A percentile compares a stretch with the other conserved stretches of the same genome.
phyloP scores from a whole-genome alignment of 2,888 invertebrate species.

The Bhutanitis thaidina region DNA sequence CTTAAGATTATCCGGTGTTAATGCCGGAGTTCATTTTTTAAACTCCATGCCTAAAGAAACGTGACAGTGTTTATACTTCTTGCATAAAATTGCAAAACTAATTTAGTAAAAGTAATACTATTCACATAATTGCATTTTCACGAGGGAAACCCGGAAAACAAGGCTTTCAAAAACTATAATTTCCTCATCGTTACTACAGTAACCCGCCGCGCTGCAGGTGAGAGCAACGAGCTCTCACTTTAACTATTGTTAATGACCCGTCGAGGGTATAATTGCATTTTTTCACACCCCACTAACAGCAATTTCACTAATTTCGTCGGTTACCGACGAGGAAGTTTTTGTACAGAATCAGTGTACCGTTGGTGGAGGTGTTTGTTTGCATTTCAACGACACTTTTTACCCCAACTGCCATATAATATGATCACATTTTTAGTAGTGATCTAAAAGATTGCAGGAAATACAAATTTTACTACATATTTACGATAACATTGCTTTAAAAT shows the following conservation, averaged over 20 bases:
- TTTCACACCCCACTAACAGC: slow-evolving; percentile 65
- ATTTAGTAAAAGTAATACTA: background rate
- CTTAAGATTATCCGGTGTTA: no score
- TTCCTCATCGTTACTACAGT: slow-evolving; percentile 28
- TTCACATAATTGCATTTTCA: slow-evolving; percentile 17
- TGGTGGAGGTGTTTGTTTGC: slow-evolving; percentile 7
- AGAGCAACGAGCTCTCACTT: slow-evolving; percentile 34
- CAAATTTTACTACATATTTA: no score
- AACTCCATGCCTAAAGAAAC: no score
- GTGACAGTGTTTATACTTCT: no score
- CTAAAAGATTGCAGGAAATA: no score
- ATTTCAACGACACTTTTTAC: background rate
- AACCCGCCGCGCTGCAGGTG: slow-evolving; percentile 25
- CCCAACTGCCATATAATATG: no score
- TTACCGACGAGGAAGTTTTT: slow-evolving; percentile 38
- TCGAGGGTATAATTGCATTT: slow-evolving; percentile 69
- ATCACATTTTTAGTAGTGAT: no score
- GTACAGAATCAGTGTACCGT: slow-evolving; percentile 23
- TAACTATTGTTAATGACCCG: slow-evolving; percentile 75
- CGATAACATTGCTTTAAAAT: no score
- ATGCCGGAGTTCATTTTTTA: no score
- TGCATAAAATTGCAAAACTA: no score
- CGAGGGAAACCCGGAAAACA: slow-evolving; percentile 13
- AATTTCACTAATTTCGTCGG: slow-evolving; percentile 68
- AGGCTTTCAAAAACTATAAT: slow-evolving; percentile 25